Evolutionary conservation across 1,140 invertebrate genomes (phyloP), one percentile per base, ranked within the genome.

Genomic region (Drosophila kurseongensis): DNA sequence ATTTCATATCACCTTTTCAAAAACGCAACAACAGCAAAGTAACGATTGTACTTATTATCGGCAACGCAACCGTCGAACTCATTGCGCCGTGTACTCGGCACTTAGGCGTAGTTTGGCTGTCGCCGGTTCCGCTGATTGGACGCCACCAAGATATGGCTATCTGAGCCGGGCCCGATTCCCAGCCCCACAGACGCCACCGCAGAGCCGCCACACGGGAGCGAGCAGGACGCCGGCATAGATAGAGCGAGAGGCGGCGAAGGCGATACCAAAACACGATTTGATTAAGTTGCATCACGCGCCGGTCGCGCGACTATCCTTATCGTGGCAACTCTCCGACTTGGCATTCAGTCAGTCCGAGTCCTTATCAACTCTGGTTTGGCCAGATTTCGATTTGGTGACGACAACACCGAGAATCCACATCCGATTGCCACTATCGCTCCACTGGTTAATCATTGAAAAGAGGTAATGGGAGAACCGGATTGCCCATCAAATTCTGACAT

Each of bases 1-100:
- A 91, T 83, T 91, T 86, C 89, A 91, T 91, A 91, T 91, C 89
- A 91, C 89, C 89, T 91, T 91, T 91, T 80, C 74, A 91, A 80
- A 89, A 86, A 86, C 78, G 78, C 78, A 88, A 75, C 77, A 84
- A 61, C 68, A 66, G 50, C 52, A 71, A 66, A 75, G 73, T 80
- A 84, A 84, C 74, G 73, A 65, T 84, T 75, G 79, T 76, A 86
- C 74, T 86, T 86, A 88, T 86, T 86, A 86, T 86, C 82, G 83
- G 75, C 63, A 0, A 51, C 63, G 63, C 63, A 82, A 86, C 75
- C 58, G 44, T 86, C 82, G 78, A 80, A 86, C 82, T 88, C 83
- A 86, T 86, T 86, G 73, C 82, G 60, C 79, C 58, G 78, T 66
- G 65, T 69, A 62, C 56, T 60, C 35, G 48, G 50, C 51, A 60